Evolutionary conservation across 1,140 invertebrate genomes (phyloP), one percentile per base, ranked within the genome.

Genomic region (Camponotus floridanus): DNA sequence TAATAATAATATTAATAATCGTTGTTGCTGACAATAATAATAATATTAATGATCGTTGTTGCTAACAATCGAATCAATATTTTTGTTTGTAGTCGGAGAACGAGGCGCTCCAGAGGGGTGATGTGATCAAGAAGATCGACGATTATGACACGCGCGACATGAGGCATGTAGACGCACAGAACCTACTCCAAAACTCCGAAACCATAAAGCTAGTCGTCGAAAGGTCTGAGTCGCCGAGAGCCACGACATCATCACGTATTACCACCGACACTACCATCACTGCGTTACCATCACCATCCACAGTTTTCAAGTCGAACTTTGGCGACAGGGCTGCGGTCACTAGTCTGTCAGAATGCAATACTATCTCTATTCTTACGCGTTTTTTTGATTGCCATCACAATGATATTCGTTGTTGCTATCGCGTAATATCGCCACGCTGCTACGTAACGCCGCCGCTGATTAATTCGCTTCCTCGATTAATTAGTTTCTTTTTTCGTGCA

Each of bases 151-250:
- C 97, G 74, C 96, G 97, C 79, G 97, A 98, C 93, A 95, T 99
- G 90, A 96, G 97, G 91, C 98, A 99, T 93, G 97, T 98, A 95
- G 98, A 99, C 95, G 98, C 98, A 42, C 97, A 98, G 94, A 97
- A 97, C 92, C 95, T 98, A 79, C 98, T 99, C 94, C 97, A 97
- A 94, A 97, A 97, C 94, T 97, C 98, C 85, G 97, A 96, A 88
- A 94, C 94, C 78, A 95, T 97, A 92, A 95, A 94, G 92, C 92
- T 97, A 78, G 95, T 95, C 80, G 91, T 97, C 70, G 95, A 96
- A 92, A 96, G 96, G 96, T 96, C 93, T 93, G 94, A 92, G 83
- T 81, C 88, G 86, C 91, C 92, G 88, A 91, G 91, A 84, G 86
- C 91, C 89, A 78, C 86, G 76, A 87, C 89, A 88, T 73, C 76